These are phyloP conservation scores for Gandaritis pyraliata DNA, from an alignment of 2,888 invertebrate species.

Conservation along the genomic window DNA sequence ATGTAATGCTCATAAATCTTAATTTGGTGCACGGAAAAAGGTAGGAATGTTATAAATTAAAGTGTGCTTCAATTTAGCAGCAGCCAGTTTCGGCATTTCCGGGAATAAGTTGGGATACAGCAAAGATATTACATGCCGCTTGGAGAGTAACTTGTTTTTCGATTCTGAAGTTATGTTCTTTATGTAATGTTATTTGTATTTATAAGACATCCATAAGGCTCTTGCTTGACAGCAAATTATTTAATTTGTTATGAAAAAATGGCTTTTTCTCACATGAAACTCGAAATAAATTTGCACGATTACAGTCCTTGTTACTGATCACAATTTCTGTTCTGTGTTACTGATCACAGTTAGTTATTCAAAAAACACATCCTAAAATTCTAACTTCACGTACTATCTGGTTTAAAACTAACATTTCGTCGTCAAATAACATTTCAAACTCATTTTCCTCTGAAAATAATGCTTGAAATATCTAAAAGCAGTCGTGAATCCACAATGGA, in stretches of 20 bases:
- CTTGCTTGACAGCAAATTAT: no score
- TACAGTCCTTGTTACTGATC: no score
- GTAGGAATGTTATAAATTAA: slow-evolving; percentile 1
- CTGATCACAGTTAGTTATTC: not conserved
- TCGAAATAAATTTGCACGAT: no score
- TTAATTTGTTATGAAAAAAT: no score
- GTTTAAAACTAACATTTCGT: not conserved
- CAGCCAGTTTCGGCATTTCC: not conserved
- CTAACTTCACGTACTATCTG: not conserved
- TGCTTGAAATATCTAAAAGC: slow-evolving; percentile 18
- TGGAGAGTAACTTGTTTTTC: no score
- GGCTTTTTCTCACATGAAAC: no score
- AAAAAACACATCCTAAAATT: not conserved
- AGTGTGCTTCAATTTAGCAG: not conserved
- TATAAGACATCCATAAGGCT: no score
- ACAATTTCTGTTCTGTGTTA: no score
- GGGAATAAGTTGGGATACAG: not conserved
- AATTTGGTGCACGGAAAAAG: slow-evolving; percentile 5
- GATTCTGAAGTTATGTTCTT: no score
- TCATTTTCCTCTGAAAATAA: slow-evolving; percentile 24
- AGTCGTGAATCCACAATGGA: slow-evolving; percentile 40
- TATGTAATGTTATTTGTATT: no score
- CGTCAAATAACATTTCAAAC: slow-evolving; percentile 12
- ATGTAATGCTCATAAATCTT: slow-evolving; percentile 6
- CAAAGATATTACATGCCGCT: no score